A percentile compares a stretch with the other conserved stretches of the same genome.
These are phyloP conservation scores for Ia io DNA, from an alignment of 2,113 vertebrate species.

Conservation along the genomic window DNA sequence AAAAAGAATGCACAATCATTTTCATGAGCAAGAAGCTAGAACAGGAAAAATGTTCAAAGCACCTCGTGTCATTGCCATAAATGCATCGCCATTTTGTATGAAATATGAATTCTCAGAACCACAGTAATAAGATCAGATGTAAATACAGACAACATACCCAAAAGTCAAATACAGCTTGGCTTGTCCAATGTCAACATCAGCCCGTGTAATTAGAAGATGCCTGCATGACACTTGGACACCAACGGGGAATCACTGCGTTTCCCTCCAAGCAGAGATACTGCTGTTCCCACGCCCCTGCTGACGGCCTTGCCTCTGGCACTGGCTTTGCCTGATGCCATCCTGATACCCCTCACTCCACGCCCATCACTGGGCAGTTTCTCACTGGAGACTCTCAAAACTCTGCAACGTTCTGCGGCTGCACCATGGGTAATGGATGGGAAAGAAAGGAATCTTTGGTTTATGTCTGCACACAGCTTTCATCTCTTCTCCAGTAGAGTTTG, in stretches of 20 bases:
- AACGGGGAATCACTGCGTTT: neutral
- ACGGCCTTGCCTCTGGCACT: neutral
- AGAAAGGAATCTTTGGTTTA: neutral
- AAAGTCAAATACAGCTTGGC: neutral
- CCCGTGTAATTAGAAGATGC: neutral
- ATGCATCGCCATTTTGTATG: neutral
- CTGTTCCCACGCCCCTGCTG: neutral
- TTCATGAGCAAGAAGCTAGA: neutral
- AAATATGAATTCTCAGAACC: neutral
- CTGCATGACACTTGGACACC: rapidly evolving
- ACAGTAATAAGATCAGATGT: neutral
- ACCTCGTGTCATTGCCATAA: neutral
- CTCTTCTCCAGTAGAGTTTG: neutral
- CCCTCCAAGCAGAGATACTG: neutral
- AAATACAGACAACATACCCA: neutral
- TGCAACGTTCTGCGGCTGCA: neutral
- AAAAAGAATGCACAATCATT: neutral
- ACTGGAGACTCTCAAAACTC: neutral
- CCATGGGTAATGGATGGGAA: neutral
- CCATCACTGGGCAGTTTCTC: neutral
- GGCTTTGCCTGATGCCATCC: neutral
- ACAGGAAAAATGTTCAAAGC: neutral
- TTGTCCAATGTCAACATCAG: neutral
- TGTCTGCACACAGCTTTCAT: neutral
- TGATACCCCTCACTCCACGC: too few relatives aligned